Conservation (phyloP, 2,888 invertebrate species). For the Amorpha juglandis region DNA sequence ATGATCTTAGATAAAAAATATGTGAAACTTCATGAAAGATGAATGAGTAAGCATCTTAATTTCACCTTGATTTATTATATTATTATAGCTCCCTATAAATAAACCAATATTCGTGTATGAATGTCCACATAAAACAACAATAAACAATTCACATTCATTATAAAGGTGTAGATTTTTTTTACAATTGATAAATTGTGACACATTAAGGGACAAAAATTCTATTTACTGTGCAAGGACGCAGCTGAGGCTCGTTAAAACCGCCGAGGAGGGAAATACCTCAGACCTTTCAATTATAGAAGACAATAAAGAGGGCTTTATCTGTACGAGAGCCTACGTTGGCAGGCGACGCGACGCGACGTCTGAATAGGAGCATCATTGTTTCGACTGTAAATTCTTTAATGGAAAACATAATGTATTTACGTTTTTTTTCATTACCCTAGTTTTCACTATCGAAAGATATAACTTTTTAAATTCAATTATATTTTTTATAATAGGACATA, state of each 20-base stretch:
- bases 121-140: slow-evolving; percentile 34
- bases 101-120: background rate
- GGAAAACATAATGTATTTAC: slow-evolving; percentile 28
- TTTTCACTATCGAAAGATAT: background rate
- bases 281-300: slow-evolving; percentile 80
- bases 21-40: no score
- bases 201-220: slow-evolving; percentile 59
- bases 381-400: slow-evolving; percentile 37
- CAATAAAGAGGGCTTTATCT: slow-evolving; percentile 76
- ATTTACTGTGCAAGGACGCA: slow-evolving; percentile 59
- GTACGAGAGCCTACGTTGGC: slow-evolving; percentile 51
- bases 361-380: slow-evolving; percentile 46
- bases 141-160: slow-evolving; percentile 26
- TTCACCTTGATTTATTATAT: no score
- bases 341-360: slow-evolving; percentile 34
- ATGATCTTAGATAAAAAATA: no score
- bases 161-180: slow-evolving; percentile 29
- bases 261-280: slow-evolving; percentile 60
- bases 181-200: slow-evolving; percentile 54
- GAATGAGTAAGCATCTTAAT: no score
- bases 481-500: background rate
- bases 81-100: background rate
- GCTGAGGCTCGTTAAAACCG: slow-evolving; percentile 71
- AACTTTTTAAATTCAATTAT: background rate
- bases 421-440: background rate